Percentiles rank a stretch among this genome's conserved stretches.
phyloP scores from a whole-genome alignment of 2,797 vertebrate genomes.

The Protosalanx chinensis region DNA sequence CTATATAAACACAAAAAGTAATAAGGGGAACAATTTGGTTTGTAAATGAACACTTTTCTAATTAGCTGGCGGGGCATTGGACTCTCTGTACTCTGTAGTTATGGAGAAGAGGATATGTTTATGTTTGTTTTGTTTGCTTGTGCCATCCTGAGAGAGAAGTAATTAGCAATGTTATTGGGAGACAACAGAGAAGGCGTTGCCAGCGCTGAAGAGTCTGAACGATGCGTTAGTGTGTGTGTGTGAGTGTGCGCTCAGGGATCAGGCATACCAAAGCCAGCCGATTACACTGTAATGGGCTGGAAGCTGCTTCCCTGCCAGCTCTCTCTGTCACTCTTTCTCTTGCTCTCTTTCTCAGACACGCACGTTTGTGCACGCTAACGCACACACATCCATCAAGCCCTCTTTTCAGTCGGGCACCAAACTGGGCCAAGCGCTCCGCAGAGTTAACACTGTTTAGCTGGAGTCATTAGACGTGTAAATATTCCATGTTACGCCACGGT shows the following conservation, averaged over 20 bases:
- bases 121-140: neutral
- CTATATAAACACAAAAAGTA: too few relatives aligned
- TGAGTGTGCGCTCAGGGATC: neutral
- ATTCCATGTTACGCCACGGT: neutral
- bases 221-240: neutral
- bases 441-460: neutral
- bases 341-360: neutral
- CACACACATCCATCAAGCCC: neutral
- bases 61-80: too few relatives aligned
- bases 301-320: neutral
- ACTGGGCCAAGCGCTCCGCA: neutral
- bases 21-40: too few relatives aligned
- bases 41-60: too few relatives aligned
- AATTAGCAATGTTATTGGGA: conserved; percentile 11
- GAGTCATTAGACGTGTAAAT: neutral
- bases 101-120: neutral
- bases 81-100: neutral
- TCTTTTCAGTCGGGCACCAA: neutral
- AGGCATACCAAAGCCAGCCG: neutral
- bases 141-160: neutral
- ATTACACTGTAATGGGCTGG: neutral
- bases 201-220: neutral
- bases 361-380: too few relatives aligned
- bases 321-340: neutral
- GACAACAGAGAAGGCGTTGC: conserved; percentile 2